Evolutionary conservation across 2,113 vertebrate genomes (phyloP), one percentile per base, ranked within the genome.

Genomic region (Cercopithecus mona): DNA sequence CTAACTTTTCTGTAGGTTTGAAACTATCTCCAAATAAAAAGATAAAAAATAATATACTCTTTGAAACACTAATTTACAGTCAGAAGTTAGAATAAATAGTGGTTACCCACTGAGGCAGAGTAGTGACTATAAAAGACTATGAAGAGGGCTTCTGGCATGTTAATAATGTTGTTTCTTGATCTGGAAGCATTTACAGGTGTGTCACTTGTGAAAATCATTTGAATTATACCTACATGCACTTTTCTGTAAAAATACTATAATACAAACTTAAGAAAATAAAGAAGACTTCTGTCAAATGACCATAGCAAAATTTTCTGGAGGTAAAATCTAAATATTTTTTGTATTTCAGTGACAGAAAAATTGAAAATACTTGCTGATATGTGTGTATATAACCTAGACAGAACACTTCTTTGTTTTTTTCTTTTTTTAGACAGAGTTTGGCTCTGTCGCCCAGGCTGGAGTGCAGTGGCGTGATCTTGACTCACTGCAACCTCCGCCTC

Each of bases 251-350:
- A 25, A 55, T 6, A 57, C 40, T 64, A 64, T 72, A 92, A 81
- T 64, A 52, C 72, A 52, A 81, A 43, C 52, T 88, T 81, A n/a
- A 83, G 52, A 75, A 75, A 66, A 45, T 75, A n/a, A 75, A 88
- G 73, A 92, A 82, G 16, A 45, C 12, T 45, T 90, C 4, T 92
- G 23, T 25, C 66, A 88, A 92, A 96, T 32, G 30, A 88, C n/a
- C 40, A 48, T 12, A 85, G 57, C 68, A 90, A 68, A 90, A 85
- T 35, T 78, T 81, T 85, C 59, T 57, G 35, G 59, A 40, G 30
- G 72, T 55, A 8, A 6, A 66, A 10, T 66, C 79, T 76, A 25
- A 40, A 52, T 55, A 64, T 23, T 25, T 30, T 73, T 83, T 57
- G 14, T 22, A 88, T n/a, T 93, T 82, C 57, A 88, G 22, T 48